These are phyloP conservation scores for Catajapyx aquilonaris DNA, from an alignment of 1,140 invertebrate species.

Conservation along the genomic window DNA sequence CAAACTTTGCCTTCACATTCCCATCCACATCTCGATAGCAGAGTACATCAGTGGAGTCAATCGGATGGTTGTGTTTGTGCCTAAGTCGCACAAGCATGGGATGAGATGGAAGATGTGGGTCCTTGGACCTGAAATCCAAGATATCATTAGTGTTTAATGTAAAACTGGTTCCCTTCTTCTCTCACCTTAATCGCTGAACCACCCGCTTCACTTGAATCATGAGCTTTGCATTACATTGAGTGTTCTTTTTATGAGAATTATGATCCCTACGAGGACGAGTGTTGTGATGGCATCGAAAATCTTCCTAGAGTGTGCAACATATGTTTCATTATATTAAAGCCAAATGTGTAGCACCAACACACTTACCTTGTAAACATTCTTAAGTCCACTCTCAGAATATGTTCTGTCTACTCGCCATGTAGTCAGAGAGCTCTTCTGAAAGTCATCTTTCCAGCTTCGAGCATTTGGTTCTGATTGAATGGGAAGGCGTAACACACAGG, in stretches of 20 bases:
- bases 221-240: not conserved
- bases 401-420: not conserved
- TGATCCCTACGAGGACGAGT: not conserved
- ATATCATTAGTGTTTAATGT: too few species aligned
- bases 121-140: not conserved
- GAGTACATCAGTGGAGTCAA: not conserved
- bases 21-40: not conserved
- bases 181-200: too few species aligned
- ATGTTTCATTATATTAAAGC: not conserved
- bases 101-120: not conserved
- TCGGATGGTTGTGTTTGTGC: not conserved
- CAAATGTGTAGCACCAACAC: too few species aligned
- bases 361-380: not conserved
- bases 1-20: not conserved
- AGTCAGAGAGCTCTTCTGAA: not conserved
- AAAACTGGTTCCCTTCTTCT: too few species aligned
- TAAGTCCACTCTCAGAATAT: not conserved
- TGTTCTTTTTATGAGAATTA: not conserved
- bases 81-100: not conserved
- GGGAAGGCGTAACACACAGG: not conserved
- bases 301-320: not conserved
- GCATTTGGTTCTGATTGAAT: not conserved
- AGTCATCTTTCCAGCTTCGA: not conserved
- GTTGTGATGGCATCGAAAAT: not conserved
- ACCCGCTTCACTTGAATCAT: not conserved